Conservation (phyloP, 1,140 invertebrate genomes). For the Colletes latitarsis region DNA sequence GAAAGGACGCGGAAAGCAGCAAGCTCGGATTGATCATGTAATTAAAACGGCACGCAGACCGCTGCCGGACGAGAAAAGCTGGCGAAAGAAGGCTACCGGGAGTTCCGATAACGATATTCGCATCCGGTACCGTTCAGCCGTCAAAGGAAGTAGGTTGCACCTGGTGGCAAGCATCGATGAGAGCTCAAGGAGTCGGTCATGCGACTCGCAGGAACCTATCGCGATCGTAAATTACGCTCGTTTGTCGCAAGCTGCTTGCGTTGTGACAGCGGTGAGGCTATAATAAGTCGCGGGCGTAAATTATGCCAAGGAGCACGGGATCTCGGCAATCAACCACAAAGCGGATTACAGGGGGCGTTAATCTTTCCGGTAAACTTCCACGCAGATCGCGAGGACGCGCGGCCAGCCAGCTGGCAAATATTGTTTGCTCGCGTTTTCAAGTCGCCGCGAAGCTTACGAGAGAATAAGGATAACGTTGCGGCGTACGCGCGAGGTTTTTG, state of each 20-base stretch:
- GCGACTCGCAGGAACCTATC: constrained; percentile 8
- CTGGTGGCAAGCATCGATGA: constrained; percentile 29
- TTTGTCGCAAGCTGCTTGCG: constrained; percentile 18
- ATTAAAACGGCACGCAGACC: constrained; percentile 28
- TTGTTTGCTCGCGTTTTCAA: constrained; percentile 17
- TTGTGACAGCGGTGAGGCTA: background rate
- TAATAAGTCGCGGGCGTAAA: constrained; percentile 37
- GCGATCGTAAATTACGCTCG: constrained; percentile 27
- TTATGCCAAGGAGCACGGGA: constrained; percentile 23
- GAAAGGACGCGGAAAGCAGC: background rate
- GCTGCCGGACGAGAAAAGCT: background rate
- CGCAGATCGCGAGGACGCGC: background rate
- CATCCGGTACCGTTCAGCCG: constrained; percentile 14
- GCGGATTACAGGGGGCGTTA: constrained; percentile 39
- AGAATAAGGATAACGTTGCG: constrained; percentile 1
- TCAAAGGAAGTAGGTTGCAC: constrained; percentile 47
- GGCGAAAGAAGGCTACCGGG: constrained; percentile 3
- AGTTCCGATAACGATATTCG: constrained; percentile 43
- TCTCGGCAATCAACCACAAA: constrained; percentile 46
- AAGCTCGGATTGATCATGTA: constrained; percentile 10
- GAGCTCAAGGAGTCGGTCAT: background rate
- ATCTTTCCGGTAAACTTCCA: constrained; percentile 22
- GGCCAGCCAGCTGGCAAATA: background rate
- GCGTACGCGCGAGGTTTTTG: background rate
- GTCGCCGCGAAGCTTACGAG: background rate